Evolutionary conservation across 2,113 vertebrate genomes (phyloP), one percentile per base, ranked within the genome.

Genomic region (Salvelinus sp.): DNA sequence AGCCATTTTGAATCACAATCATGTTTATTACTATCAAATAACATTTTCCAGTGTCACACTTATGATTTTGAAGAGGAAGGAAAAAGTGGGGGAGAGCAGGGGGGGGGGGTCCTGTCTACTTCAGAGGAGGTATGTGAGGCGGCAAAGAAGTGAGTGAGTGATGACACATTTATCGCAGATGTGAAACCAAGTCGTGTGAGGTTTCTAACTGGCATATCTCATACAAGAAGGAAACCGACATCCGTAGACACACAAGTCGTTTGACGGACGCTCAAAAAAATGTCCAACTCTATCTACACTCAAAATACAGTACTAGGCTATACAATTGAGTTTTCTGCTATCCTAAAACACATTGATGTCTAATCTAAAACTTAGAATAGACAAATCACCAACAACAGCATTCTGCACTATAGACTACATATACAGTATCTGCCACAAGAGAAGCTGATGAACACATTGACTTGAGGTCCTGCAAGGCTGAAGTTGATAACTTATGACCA

Each of bases 1-100:
- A 74, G 60, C 74, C 66, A 47, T 62, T 54, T 75, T 90, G 90
- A 93, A 85, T 91, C 92, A 90, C 86, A 76, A 60, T 78, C 62
- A 44, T 57, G 73, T 83, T 80, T 77, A 74, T 66, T 72, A 73
- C 47, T 16, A 5, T 54, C 14, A 77, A 44, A 74, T 6, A 13
- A 64, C 7, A 58, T 76, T 33, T 62, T 86, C 58, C 76, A 77
- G 71, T 73, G 76, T 81, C 78, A 80, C 63, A 28, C 76, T 85
- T 81, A 82, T 80, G 83, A 81, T 80, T 64, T 73, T 67, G 70
- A 82, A 60, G 77, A 6, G 83, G 86, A 89, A 84, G 28, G 57
- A 22, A 65, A 64, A 10, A 7, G 65, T 73, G 67, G 70, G 50
- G 70, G 54, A 7, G 33, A 33, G 6, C 33, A 76, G 66, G 50